Percentiles rank a stretch among this genome's conserved stretches.
These are phyloP conservation scores for Saccopteryx leptura DNA, from an alignment of 2,113 vertebrate species.

Conservation along the genomic window DNA sequence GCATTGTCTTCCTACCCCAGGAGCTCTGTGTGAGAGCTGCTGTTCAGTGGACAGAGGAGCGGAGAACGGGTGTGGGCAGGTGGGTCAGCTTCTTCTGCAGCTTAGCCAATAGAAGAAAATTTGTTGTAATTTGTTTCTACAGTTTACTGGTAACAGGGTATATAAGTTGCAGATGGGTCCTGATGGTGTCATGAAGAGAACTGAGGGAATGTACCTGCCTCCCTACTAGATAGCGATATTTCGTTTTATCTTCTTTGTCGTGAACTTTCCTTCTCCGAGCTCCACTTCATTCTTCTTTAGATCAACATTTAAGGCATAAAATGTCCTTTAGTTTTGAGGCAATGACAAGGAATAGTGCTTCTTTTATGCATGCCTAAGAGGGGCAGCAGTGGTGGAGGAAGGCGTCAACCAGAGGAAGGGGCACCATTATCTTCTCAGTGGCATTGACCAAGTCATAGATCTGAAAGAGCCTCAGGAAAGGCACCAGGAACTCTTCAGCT, in stretches of 20 bases:
- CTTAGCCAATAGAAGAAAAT: background rate
- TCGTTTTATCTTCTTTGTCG: slow-evolving; percentile 36
- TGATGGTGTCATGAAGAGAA: slow-evolving; percentile 5
- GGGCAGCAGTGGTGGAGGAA: background rate
- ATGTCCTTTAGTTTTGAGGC: background rate
- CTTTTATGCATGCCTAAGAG: background rate
- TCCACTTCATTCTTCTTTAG: slow-evolving; percentile 53
- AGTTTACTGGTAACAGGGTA: background rate
- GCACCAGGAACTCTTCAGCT: slow-evolving; percentile 12
- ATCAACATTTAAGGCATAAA: slow-evolving; percentile 21
- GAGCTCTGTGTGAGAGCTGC: background rate
- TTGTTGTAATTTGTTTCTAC: background rate
- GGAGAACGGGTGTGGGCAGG: background rate
- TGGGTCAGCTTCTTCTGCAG: background rate
- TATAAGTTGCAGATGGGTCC: background rate
- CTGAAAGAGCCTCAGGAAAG: background rate
- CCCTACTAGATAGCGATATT: background rate
- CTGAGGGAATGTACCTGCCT: slow-evolving; percentile 14
- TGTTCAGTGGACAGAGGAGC: background rate
- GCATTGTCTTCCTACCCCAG: background rate
- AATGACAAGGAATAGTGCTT: background rate
- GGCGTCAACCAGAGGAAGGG: background rate
- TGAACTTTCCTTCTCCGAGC: slow-evolving; percentile 21
- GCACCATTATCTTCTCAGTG: background rate
- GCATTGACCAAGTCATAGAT: background rate